Conservation (phyloP, 2,113 vertebrate genomes). For the Rhinopomastus cyanomelas region DNA sequence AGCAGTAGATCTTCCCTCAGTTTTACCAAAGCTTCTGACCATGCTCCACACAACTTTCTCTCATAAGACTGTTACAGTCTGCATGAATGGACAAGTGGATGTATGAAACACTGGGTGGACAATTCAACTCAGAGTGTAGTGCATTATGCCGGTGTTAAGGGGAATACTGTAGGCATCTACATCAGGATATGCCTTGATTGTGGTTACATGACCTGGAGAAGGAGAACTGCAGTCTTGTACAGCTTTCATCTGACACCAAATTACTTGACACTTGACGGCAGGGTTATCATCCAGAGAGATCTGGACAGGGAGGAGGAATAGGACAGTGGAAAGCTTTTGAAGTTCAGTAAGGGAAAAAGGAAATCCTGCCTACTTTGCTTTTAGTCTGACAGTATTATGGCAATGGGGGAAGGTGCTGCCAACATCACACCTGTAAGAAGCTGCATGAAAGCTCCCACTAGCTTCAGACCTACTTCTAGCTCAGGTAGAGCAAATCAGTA, state of each 20-base stretch:
- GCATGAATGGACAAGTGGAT: neutral
- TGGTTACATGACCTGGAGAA: neutral
- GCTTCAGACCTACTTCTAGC: no score
- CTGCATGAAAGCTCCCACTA: no score
- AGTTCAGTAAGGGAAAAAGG: neutral
- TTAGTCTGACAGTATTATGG: no score
- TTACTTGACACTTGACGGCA: neutral
- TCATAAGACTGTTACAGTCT: neutral
- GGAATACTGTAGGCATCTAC: neutral
- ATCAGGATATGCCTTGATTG: no score
- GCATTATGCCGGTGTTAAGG: neutral
- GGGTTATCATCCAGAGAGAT: neutral
- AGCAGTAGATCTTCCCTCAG: neutral
- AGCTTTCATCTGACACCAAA: fast-evolving
- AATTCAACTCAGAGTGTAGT: neutral
- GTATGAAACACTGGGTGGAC: neutral
- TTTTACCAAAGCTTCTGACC: neutral
- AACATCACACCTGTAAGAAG: no score
- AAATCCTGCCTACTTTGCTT: neutral
- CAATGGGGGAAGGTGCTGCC: no score
- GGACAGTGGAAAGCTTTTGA: neutral
- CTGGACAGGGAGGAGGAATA: neutral
- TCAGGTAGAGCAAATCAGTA: no score
- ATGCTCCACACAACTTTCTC: neutral
- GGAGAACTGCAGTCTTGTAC: neutral